Percentiles rank a stretch among this genome's conserved stretches.
Evolutionary conservation across 1,140 invertebrate genomes (phyloP).

Genomic region (Battus philenor): DNA sequence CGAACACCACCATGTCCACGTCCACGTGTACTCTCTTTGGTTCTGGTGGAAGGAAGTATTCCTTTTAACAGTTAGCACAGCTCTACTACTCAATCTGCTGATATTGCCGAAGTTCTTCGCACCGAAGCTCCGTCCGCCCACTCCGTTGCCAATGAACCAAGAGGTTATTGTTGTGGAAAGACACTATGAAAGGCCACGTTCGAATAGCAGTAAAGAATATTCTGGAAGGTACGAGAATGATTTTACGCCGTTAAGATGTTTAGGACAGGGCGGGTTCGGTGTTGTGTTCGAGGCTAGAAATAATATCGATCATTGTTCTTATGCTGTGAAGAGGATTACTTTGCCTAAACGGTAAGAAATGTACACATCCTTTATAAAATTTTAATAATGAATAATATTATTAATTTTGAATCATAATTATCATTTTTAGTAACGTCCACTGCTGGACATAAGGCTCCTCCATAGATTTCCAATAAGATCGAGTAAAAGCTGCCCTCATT

Average conservation of each 20-base stretch:
- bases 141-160: conserved; percentile 37
- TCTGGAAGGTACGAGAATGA: conserved; percentile 88
- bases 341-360: conserved; percentile 85
- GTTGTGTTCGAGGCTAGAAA: conserved; percentile 97
- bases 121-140: conserved; percentile 27
- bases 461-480: no score
- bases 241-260: conserved; percentile 88
- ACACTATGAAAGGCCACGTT: conserved; percentile 53
- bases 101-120: conserved; percentile 62
- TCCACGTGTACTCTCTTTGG: conserved; percentile 82
- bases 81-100: conserved; percentile 60
- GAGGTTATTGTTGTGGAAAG: conserved; percentile 56
- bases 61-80: conserved; percentile 55
- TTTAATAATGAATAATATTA: no score
- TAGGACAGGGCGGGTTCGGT: conserved; percentile 97
- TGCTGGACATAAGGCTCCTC: no score
- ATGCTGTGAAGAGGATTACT: conserved; percentile 96
- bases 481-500: no score
- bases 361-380: no score
- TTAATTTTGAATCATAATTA: no score
- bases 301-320: conserved; percentile 95
- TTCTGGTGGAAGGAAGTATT: conserved; percentile 82
- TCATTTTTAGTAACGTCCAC: no score
- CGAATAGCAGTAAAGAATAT: conserved; percentile 60
- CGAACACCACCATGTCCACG: conserved; percentile 60